Percentiles rank a stretch among this genome's conserved stretches.
These are phyloP conservation scores for Heliangelus exortis DNA, from an alignment of 2,797 vertebrate species.

Conservation along the genomic window DNA sequence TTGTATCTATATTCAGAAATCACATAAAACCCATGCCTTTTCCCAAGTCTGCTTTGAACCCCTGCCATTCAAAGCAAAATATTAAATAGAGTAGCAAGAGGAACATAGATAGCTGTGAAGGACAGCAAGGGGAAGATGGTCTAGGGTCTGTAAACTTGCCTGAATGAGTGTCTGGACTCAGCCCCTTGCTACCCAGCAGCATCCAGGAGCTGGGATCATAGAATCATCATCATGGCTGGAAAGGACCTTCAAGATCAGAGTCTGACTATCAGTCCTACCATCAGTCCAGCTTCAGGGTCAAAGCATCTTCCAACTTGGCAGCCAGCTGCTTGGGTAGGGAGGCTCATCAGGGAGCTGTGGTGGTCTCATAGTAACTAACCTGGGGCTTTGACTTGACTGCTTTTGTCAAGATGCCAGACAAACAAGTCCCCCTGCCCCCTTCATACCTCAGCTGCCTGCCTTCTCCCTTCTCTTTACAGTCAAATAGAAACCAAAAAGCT, in stretches of 20 bases:
- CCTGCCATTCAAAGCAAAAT: not conserved
- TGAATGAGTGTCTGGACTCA: fast-evolving
- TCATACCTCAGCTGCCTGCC: not conserved
- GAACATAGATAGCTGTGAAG: not conserved
- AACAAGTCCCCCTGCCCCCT: not conserved
- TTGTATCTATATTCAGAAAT: not conserved
- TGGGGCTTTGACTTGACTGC: not conserved
- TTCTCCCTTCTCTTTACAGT: not conserved
- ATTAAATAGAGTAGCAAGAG: not conserved
- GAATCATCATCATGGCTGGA: too few relatives aligned
- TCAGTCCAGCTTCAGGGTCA: too few relatives aligned
- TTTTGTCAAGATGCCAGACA: not conserved
- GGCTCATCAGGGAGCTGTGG: fast-evolving
- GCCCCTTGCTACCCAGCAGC: not conserved
- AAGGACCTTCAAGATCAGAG: too few relatives aligned
- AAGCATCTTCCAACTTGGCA: not conserved
- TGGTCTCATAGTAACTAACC: not conserved
- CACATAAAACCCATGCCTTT: not conserved
- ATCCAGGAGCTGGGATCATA: not conserved
- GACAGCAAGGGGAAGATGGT: not conserved
- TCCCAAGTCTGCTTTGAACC: not conserved
- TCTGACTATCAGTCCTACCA: too few relatives aligned
- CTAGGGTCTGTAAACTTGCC: not conserved
- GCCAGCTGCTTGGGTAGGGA: fast-evolving
- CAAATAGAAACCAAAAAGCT: not conserved